Evolutionary conservation across 2,888 invertebrate genomes (phyloP).

Genomic region (Zootermopsis nevadensis): DNA sequence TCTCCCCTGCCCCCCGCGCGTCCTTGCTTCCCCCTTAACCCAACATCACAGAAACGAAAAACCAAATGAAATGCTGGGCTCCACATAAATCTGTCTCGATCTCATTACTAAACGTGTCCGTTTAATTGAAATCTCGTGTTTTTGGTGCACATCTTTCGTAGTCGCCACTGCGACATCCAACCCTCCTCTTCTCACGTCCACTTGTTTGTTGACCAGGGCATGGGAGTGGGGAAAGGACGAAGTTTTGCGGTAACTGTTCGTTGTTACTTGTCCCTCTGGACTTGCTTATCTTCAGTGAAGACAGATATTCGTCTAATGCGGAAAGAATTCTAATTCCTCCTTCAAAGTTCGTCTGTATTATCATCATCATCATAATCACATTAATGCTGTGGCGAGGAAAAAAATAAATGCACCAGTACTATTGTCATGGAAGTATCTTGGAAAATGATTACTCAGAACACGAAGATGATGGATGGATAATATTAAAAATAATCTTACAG

Average conservation of each 20-base stretch:
- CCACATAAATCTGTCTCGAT: constrained; percentile 49
- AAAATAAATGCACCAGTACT: too few species aligned
- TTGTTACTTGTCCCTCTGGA: background rate
- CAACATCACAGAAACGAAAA: constrained; percentile 7
- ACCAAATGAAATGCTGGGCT: background rate
- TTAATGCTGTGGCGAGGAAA: too few species aligned
- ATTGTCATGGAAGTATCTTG: too few species aligned
- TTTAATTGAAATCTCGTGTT: constrained; percentile 74
- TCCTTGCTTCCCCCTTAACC: background rate
- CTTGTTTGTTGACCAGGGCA: constrained; percentile 13
- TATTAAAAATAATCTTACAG: too few species aligned
- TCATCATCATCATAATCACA: too few species aligned
- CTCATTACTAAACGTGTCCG: constrained; percentile 71
- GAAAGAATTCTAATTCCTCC: background rate
- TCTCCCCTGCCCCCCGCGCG: background rate
- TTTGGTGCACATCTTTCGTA: constrained; percentile 55
- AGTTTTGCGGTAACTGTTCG: background rate
- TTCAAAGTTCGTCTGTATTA: background rate
- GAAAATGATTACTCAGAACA: too few species aligned
- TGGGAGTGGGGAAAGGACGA: background rate
- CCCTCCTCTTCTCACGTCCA: constrained; percentile 53
- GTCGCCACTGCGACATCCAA: constrained; percentile 59
- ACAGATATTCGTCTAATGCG: background rate
- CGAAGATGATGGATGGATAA: too few species aligned
- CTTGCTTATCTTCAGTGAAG: background rate